These are phyloP conservation scores for Physocephala rufipes DNA, from an alignment of 2,888 invertebrate genomes.

Conservation along the genomic window DNA sequence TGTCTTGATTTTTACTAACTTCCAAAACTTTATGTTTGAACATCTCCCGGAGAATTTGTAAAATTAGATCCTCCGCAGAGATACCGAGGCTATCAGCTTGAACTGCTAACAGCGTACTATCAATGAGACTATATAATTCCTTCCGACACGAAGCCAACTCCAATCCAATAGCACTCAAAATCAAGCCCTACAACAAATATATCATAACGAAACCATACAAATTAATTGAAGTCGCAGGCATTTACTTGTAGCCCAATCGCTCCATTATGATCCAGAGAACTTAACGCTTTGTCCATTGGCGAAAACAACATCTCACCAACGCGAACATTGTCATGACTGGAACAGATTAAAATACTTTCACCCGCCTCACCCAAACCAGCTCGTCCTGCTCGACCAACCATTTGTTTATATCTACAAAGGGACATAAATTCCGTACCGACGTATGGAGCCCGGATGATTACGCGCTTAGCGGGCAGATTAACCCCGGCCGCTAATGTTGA, in stretches of 20 bases:
- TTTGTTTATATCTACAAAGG: slow-evolving; percentile 89
- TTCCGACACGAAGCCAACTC: slow-evolving; percentile 70
- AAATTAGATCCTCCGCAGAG: slow-evolving; percentile 54
- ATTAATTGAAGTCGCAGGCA: neutral
- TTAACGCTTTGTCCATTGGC: slow-evolving; percentile 75
- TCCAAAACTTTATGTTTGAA: slow-evolving; percentile 62
- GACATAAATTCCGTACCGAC: slow-evolving; percentile 80
- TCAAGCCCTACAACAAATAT: slow-evolving; percentile 65
- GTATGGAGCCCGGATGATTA: slow-evolving; percentile 86
- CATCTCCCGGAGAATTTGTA: slow-evolving; percentile 60
- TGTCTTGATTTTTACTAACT: slow-evolving; percentile 57
- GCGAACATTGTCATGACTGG: slow-evolving; percentile 69
- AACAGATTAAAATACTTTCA: slow-evolving; percentile 88
- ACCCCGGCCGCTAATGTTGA: slow-evolving; percentile 98
- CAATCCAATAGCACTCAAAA: slow-evolving; percentile 77
- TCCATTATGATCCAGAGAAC: slow-evolving; percentile 68
- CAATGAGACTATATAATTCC: slow-evolving; percentile 69
- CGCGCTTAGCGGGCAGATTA: slow-evolving; percentile 92
- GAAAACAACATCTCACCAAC: slow-evolving; percentile 71
- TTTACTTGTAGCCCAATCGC: slow-evolving; percentile 67
- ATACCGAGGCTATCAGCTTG: slow-evolving; percentile 67
- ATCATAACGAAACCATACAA: neutral
- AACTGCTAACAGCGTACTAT: slow-evolving; percentile 73
- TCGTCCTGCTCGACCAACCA: slow-evolving; percentile 94
- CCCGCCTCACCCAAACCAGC: slow-evolving; percentile 83